Percentiles rank a stretch among this genome's conserved stretches.
These are phyloP conservation scores for Sycophila texana DNA, from an alignment of 2,888 invertebrate species.

Conservation along the genomic window DNA sequence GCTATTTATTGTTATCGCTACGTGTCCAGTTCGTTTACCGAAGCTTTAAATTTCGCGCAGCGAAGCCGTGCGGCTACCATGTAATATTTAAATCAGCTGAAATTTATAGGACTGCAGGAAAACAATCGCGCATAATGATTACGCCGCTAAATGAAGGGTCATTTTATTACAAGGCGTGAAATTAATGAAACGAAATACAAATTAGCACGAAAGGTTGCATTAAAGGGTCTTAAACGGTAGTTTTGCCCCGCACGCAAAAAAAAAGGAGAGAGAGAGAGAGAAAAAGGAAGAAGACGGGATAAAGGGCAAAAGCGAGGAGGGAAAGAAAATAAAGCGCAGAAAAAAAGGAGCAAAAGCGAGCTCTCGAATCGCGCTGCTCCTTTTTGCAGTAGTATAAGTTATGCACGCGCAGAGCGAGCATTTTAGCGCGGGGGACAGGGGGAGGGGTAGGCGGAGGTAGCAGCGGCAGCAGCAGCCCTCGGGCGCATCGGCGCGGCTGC, in stretches of 20 bases:
- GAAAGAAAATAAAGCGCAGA: neutral
- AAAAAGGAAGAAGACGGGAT: neutral
- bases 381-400: conserved; percentile 5
- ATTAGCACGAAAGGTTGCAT: conserved; percentile 4
- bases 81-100: no score
- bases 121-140: no score
- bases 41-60: no score
- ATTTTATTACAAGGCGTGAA: neutral
- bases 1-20: neutral
- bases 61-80: no score
- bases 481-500: neutral
- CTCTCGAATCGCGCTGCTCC: neutral
- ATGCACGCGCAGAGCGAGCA: conserved; percentile 23
- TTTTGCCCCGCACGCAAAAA: neutral
- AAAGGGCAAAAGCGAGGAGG: neutral
- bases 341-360: neutral
- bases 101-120: no score
- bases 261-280: no score
- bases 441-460: neutral
- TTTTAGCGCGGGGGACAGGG: conserved; percentile 5
- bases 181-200: neutral
- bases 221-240: conserved; percentile 1
- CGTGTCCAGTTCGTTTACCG: no score
- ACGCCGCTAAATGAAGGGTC: neutral
- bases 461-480: conserved; percentile 5